A percentile compares a stretch with the other conserved stretches of the same genome.
Conservation (phyloP, 2,113 vertebrate genomes). For the Agapornis roseicollis region DNA sequence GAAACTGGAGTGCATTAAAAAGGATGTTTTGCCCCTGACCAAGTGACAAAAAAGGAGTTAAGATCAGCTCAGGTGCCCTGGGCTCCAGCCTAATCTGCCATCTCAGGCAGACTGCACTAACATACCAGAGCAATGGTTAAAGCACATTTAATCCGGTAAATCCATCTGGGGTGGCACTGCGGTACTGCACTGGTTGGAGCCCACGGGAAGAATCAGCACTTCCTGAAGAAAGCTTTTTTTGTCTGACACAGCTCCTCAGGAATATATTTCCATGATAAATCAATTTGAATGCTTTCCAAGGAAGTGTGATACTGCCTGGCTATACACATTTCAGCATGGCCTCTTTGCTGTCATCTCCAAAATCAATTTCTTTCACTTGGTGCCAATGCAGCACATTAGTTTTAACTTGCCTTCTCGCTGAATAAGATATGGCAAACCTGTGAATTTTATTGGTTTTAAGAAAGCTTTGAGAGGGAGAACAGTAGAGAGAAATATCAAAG, state of each 20-base stretch:
- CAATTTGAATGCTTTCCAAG: conserved; percentile 32
- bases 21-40: not conserved
- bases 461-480: not conserved
- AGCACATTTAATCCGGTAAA: not conserved
- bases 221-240: not conserved
- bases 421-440: conserved; percentile 20
- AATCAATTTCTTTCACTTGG: conserved; percentile 52
- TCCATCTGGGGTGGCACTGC: not conserved
- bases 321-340: not conserved
- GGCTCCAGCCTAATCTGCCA: not conserved
- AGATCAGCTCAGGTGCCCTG: not conserved
- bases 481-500: conserved; percentile 21
- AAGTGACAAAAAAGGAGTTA: not conserved
- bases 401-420: conserved; percentile 25
- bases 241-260: not conserved
- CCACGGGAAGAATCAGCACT: not conserved
- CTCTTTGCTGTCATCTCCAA: conserved; percentile 33
- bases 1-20: not conserved
- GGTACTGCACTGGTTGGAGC: not conserved
- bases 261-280: conserved; percentile 47
- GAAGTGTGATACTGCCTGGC: conserved; percentile 7
- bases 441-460: conserved; percentile 23
- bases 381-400: conserved; percentile 25
- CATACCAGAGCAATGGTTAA: not conserved
- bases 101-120: not conserved